Evolutionary conservation across 2,797 vertebrate species (phyloP), one percentile per base, ranked within the genome.

Genomic region (Mormyrus proboscirostris): DNA sequence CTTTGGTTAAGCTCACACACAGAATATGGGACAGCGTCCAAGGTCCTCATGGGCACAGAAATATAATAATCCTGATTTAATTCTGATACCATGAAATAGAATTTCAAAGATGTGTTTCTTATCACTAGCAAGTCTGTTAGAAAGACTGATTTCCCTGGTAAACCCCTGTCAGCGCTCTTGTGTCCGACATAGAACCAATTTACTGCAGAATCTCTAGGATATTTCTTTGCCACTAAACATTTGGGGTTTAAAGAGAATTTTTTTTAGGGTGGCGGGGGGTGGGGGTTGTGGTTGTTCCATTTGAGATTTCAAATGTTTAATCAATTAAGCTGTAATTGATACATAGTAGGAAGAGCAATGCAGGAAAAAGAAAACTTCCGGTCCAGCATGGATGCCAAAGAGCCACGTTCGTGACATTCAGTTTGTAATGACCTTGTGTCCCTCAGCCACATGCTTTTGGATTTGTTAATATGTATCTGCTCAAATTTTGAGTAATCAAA

Each of bases 31-130:
- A 93, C 93, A 6, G 92, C 94, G 95, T 94, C 92, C 92, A 19
- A 33, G 76, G 59, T 94, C 94, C 95, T 85, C 83, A 85, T 85
- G 95, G 95, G 96, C 93, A 94, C 94, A 95, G 96, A 96, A 96
- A 96, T 96, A 96, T 96, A 82, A 96, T 85, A 96, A 95, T 96
- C 95, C 95, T 96, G 96, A 97, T 97, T 96, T 96, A 96, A 97
- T 97, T 96, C 96, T 92, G 96, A 96, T 97, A 96, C 94, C 95
- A 95, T 95, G 96, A 97, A 97, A 97, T 96, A 97, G 96, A 96
- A 97, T 97, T 97, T 96, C 95, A 96, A 95, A 96, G 95, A 95
- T 90, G 94, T 95, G 95, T 93, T 94, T 93, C 96, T 97, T 97
- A 97, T 97, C 96, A 94, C 95, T 91, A 92, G 94, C 94, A 91